phyloP scores from a whole-genome alignment of 1,140 invertebrate species.

The Drosophila melanica region DNA sequence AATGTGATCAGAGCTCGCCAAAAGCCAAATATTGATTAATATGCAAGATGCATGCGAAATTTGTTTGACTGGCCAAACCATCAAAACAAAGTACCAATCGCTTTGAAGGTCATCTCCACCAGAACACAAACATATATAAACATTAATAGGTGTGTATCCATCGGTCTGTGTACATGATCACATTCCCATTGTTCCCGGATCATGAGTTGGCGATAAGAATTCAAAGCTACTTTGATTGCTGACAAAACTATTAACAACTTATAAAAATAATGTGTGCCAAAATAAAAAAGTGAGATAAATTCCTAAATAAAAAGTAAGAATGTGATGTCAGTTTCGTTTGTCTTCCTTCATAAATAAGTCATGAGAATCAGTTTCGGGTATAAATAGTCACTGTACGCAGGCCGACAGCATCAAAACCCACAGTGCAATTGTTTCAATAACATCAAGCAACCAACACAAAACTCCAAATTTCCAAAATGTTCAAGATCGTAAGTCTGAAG shows the following conservation, averaged over 20 bases:
- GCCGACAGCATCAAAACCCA: slow-evolving; percentile 62
- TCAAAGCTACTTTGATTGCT: slow-evolving; percentile 48
- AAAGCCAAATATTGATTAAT: slow-evolving; percentile 60
- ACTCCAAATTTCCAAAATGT: slow-evolving; percentile 69
- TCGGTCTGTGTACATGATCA: neutral
- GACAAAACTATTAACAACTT: slow-evolving; percentile 59
- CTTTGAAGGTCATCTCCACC: slow-evolving; percentile 60
- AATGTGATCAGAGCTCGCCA: slow-evolving; percentile 31
- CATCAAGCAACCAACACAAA: slow-evolving; percentile 40
- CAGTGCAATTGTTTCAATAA: slow-evolving; percentile 58
- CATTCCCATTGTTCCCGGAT: slow-evolving; percentile 47
- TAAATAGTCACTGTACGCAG: slow-evolving; percentile 52
- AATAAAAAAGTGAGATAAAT: slow-evolving; percentile 16
- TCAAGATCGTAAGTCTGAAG: slow-evolving; percentile 76
- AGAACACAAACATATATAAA: slow-evolving; percentile 13
- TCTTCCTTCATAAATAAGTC: slow-evolving; percentile 74
- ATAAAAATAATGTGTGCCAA: slow-evolving; percentile 2
- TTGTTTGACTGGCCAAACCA: slow-evolving; percentile 34
- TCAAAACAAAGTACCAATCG: slow-evolving; percentile 44
- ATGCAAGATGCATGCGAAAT: slow-evolving; percentile 62
- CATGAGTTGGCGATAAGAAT: slow-evolving; percentile 63
- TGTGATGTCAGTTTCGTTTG: slow-evolving; percentile 19
- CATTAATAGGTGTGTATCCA: neutral
- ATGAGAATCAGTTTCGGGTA: slow-evolving; percentile 61
- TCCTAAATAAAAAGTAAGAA: slow-evolving; percentile 19